Conservation (phyloP, 2,888 invertebrate species). For the Cyrtodaria siliqua region DNA sequence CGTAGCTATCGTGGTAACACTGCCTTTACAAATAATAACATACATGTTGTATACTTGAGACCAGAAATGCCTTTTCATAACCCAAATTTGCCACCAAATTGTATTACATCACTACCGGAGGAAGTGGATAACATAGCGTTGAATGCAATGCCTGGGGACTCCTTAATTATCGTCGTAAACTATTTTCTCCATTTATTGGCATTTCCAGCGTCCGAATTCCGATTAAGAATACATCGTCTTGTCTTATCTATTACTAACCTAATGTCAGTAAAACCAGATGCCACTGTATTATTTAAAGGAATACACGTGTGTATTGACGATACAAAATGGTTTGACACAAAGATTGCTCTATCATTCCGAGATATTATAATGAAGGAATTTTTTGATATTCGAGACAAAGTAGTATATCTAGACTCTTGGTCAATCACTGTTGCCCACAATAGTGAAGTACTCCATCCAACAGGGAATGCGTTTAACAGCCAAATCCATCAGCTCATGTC, state of each 20-base stretch:
- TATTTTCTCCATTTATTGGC: slow-evolving; percentile 42
- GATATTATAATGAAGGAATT: slow-evolving; percentile 41
- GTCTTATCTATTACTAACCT: slow-evolving; percentile 16
- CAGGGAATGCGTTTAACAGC: slow-evolving; percentile 15
- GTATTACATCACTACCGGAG: slow-evolving; percentile 29
- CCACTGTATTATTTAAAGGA: slow-evolving; percentile 42
- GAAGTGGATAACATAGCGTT: slow-evolving; percentile 17
- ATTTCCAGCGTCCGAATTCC: slow-evolving; percentile 27
- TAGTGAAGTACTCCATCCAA: slow-evolving; percentile 38
- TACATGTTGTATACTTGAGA: slow-evolving; percentile 31
- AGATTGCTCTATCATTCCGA: slow-evolving; percentile 28
- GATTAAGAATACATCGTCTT: slow-evolving; percentile 9
- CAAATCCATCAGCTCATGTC: slow-evolving; percentile 51
- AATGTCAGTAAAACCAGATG: slow-evolving; percentile 33
- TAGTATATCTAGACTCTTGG: slow-evolving; percentile 52
- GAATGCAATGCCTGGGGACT: slow-evolving; percentile 7
- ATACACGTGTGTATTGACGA: slow-evolving; percentile 43
- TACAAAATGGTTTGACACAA: slow-evolving; percentile 38
- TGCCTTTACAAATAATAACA: too few relatives aligned
- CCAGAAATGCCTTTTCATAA: slow-evolving; percentile 57
- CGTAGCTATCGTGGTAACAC: too few relatives aligned
- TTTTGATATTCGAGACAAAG: slow-evolving; percentile 26
- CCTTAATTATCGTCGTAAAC: slow-evolving; percentile 34
- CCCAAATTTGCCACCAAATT: slow-evolving; percentile 24
- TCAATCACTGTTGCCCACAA: slow-evolving; percentile 43